Evolutionary conservation across 2,888 invertebrate species (phyloP), one percentile per base, ranked within the genome.

Genomic region (Pyrgus malvae): DNA sequence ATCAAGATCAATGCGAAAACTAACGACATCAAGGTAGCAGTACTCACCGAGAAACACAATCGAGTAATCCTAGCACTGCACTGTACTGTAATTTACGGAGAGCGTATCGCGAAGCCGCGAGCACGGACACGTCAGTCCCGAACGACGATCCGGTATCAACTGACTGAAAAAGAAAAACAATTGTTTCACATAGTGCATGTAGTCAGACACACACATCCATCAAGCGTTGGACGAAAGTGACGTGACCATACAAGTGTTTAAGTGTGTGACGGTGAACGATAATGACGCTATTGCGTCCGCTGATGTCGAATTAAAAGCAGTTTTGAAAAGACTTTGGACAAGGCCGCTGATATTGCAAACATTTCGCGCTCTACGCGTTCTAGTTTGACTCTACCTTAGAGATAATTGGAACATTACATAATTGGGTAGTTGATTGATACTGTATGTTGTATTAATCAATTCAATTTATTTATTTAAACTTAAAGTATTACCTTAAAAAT

Each of bases 61-160:
- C 68, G 59, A 69, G 62, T 53, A 75, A 72, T 74, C 78, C 80
- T 78, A 74, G 75, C 80, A 83, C 81, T 70, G 73, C 80, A 86
- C 81, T 67, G 63, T 76, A 45, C 8, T 38, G 74, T 71, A 65
- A 66, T 65, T 67, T 69, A 69, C 66, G 67, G 64, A 69, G 70
- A 69, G 68, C 55, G 54, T 55, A 40, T 8, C 4, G n/a, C 11
- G 17, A 33, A 6, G 48, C 46, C 50, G 21, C 25, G 27, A 50
- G 25, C 56, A 51, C 37, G 49, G 54, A 71, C 62, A 75, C 83
- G 78, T 75, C 73, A 68, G 69, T 48, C 45, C 65, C 48, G 56
- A 23, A 17, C 60, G 66, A 68, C 69, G 68, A 69, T 66, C 74
- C 65, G 73, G 69, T 80, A 79, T 74, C 74, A 80, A 88, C 87